phyloP scores from a whole-genome alignment of 2,797 vertebrate species.

The Macropodus opercularis region DNA sequence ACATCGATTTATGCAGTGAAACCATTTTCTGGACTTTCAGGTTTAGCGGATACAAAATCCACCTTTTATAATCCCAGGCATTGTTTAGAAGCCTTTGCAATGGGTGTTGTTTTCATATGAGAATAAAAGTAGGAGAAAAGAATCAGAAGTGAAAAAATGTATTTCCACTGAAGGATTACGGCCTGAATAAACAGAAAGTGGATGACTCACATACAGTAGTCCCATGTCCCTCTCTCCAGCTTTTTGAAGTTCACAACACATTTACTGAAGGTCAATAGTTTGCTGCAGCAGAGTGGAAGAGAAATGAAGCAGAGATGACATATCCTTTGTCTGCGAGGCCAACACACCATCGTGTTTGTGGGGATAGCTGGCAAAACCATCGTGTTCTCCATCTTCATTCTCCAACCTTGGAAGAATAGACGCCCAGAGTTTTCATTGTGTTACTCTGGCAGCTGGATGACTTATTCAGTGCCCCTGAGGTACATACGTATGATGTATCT shows the following conservation, averaged over 20 bases:
- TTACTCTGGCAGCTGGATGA: constrained; percentile 33
- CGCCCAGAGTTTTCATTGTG: constrained; percentile 10
- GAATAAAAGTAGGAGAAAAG: neutral
- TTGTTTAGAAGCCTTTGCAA: neutral
- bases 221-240: constrained; percentile 7
- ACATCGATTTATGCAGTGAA: constrained; percentile 3
- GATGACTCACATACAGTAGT: neutral
- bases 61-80: constrained; percentile 4
- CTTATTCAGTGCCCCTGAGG: constrained; percentile 29
- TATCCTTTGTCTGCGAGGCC: constrained; percentile 46
- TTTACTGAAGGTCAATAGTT: constrained; percentile 49
- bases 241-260: constrained; percentile 40
- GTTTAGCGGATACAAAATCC: constrained; percentile 3
- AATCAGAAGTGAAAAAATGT: neutral
- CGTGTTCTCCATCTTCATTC: constrained; percentile 26
- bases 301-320: constrained; percentile 41
- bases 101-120: constrained; percentile 2
- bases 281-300: constrained; percentile 39
- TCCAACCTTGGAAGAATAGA: constrained; percentile 27
- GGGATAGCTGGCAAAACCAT: constrained; percentile 35
- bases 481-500: constrained; percentile 12
- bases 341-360: constrained; percentile 27
- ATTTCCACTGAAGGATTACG: constrained; percentile 14
- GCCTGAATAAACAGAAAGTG: constrained; percentile 8
- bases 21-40: constrained; percentile 1